A percentile compares a stretch with the other conserved stretches of the same genome.
These are phyloP conservation scores for Opisthograptis luteolata DNA, from an alignment of 2,888 invertebrate species.

Conservation along the genomic window DNA sequence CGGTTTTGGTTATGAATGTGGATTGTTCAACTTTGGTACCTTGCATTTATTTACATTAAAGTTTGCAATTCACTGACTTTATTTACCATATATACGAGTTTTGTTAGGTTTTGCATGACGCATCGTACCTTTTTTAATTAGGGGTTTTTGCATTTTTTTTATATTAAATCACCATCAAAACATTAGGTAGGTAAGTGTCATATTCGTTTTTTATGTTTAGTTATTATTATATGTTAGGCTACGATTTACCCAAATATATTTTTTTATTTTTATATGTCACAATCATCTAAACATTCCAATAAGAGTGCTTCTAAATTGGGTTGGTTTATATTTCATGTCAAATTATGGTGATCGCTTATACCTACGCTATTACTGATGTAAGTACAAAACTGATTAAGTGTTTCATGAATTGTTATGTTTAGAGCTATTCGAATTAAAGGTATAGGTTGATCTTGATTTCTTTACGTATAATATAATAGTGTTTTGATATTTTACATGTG, in stretches of 20 bases:
- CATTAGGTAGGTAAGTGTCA: neutral
- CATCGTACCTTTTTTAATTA: too few species aligned
- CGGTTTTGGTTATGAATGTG: neutral
- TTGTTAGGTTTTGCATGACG: too few species aligned
- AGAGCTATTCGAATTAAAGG: too few species aligned
- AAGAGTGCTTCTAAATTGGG: slow-evolving; percentile 15
- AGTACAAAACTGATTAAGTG: too few species aligned
- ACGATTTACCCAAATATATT: too few species aligned
- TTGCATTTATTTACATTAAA: slow-evolving; percentile 15
- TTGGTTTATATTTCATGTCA: slow-evolving; percentile 2
- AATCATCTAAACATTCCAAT: too few species aligned
- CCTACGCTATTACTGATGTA: too few species aligned
- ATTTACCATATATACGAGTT: neutral
- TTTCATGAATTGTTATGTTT: too few species aligned
- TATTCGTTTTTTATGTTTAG: neutral
- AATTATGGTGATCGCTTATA: slow-evolving; percentile 1
- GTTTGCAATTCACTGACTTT: neutral
- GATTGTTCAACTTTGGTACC: neutral
- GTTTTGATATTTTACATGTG: too few species aligned
- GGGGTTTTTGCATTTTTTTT: slow-evolving; percentile 13
- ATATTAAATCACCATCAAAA: too few species aligned
- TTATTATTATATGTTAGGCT: neutral
- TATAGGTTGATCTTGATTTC: too few species aligned
- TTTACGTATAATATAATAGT: too few species aligned
- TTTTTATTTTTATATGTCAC: slow-evolving; percentile 10